Evolutionary conservation across 37 sponge, comb jelly and placozoan genomes (phyloP).

Genomic region (Agelas oroides): DNA sequence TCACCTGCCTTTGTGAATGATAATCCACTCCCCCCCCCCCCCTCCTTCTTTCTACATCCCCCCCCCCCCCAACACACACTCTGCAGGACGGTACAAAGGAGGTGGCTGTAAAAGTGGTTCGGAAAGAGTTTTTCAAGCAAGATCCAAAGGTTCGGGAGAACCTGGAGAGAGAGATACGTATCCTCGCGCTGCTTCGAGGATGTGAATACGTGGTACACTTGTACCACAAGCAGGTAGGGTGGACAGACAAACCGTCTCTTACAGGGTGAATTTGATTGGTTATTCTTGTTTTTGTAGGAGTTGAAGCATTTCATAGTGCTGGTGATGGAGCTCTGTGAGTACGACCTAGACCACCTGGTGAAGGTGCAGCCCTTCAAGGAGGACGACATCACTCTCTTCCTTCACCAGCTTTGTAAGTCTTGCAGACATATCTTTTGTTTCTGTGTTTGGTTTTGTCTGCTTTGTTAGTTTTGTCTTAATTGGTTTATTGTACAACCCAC

Average conservation of each 20-base stretch:
- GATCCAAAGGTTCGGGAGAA: constrained; percentile 90
- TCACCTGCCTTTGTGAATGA: no score
- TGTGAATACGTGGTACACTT: constrained; percentile 84
- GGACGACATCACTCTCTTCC: constrained; percentile 60
- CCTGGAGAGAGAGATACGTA: constrained; percentile 84
- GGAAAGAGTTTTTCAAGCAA: constrained; percentile 70
- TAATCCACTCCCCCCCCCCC: no score
- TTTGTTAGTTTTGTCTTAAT: no score
- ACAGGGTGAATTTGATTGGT: no score
- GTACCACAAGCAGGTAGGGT: constrained; percentile 65
- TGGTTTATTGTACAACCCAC: no score
- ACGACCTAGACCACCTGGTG: constrained; percentile 83
- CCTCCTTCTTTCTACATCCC: no score
- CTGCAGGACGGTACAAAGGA: constrained; percentile 42
- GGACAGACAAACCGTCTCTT: no score
- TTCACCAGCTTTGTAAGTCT: constrained; percentile 75
- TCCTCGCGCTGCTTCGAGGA: constrained; percentile 59
- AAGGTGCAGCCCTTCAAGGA: constrained; percentile 80
- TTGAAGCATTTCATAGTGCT: constrained; percentile 74
- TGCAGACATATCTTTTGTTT: no score
- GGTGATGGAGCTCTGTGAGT: constrained; percentile 93
- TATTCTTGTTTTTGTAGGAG: constrained; percentile 20
- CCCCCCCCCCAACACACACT: no score
- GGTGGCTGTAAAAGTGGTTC: constrained; percentile 86
- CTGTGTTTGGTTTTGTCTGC: no score